A percentile compares a stretch with the other conserved stretches of the same genome.
Evolutionary conservation across 2,888 invertebrate genomes (phyloP).

Genomic region (Plemyria rubiginata): DNA sequence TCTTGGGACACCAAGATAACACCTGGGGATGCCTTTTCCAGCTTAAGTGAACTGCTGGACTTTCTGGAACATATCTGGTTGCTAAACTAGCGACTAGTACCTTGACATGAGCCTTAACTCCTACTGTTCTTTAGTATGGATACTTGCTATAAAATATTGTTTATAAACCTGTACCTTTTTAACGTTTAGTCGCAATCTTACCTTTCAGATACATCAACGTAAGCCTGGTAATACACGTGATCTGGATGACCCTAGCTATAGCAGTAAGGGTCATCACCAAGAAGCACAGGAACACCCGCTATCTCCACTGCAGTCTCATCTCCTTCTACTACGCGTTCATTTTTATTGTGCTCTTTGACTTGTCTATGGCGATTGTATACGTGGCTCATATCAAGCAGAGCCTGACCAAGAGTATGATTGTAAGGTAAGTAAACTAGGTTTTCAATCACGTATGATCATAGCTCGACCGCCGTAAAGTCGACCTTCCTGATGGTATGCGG

Average conservation of each 20-base stretch:
- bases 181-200: too few relatives aligned
- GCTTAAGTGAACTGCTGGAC: too few relatives aligned
- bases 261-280: slow-evolving; percentile 44
- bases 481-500: too few relatives aligned
- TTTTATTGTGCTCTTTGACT: slow-evolving; percentile 58
- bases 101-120: too few relatives aligned
- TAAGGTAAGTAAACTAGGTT: slow-evolving; percentile 18
- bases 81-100: too few relatives aligned
- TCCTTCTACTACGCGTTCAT: slow-evolving; percentile 52
- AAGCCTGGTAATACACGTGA: slow-evolving; percentile 55
- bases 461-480: too few relatives aligned
- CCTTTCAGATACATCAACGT: slow-evolving; percentile 61
- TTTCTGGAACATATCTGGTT: too few relatives aligned
- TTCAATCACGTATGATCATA: too few relatives aligned
- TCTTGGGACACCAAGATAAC: too few relatives aligned
- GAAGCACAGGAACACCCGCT: slow-evolving; percentile 31
- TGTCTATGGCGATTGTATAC: slow-evolving; percentile 71
- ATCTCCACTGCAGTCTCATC: slow-evolving; percentile 49
- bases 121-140: too few relatives aligned
- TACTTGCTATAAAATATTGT: too few relatives aligned
- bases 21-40: too few relatives aligned
- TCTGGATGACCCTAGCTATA: slow-evolving; percentile 60
- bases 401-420: slow-evolving; percentile 67
- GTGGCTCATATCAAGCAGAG: slow-evolving; percentile 70
- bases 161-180: background rate